Evolutionary conservation across 2,888 invertebrate species (phyloP), one percentile per base, ranked within the genome.

Genomic region (Cataglyphis cursor): DNA sequence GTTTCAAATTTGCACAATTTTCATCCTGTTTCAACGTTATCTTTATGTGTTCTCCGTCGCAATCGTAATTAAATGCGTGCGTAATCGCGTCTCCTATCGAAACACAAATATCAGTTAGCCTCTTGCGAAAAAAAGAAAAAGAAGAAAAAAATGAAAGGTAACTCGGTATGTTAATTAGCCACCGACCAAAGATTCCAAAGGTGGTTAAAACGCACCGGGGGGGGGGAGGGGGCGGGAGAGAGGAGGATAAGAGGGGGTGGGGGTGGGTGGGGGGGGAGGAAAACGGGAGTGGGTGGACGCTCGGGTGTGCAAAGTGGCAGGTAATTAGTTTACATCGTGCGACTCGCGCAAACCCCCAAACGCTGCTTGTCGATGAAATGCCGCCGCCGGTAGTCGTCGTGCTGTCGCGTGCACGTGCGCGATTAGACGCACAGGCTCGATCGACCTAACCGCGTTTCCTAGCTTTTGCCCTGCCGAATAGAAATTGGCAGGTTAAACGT

Each of bases 291-390:
- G 73, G 61, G 44, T 3, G 31, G n/a, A 64, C 48, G 84, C 75
- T 83, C 84, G 89, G 87, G 78, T 78, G 78, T 87, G 90, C 86
- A 90, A 91, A 91, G 90, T 90, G 91, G 90, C 88, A 88, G 89
- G 91, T 92, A 91, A 93, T 93, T 92, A 92, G 92, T 91, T 93
- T 91, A 92, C 92, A 88, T 91, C 89, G 91, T 86, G 91, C 87
- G 88, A 88, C 83, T 88, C 88, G 87, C 86, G 89, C 87, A 87
- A 91, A 91, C 88, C 84, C 88, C 75, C 70, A 31, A 31, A 44
- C 24, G 75, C 68, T 81, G 82, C 80, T 85, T 87, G 83, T 88
- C 89, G 87, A 88, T 88, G 88, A 88, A 88, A 88, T 65, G 89
- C 84, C 84, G 82, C 68, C 78, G 84, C 75, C 61, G 83, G 68